Base-by-base conservation (phyloP, 2,113 vertebrate genomes). In the Cyrtonyx montezumae region DNA sequence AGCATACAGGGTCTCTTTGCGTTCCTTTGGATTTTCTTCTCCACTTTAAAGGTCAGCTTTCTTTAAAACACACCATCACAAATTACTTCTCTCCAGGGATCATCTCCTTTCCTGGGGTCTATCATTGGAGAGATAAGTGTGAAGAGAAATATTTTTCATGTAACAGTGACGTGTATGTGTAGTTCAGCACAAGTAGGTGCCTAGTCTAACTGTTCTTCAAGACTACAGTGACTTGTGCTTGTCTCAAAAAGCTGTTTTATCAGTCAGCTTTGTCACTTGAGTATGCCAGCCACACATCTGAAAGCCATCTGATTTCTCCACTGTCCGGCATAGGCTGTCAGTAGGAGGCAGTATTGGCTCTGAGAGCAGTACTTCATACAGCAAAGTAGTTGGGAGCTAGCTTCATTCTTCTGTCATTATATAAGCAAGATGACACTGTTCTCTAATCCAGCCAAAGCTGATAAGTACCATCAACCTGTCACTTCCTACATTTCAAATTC, bases 401-500 rank as follows among this genome's bases (percentile, higher is more conserved):
- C 97, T 98, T 98, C 97, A 97, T 98, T 98, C 98, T 98, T 97
- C 97, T 98, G 97, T 98, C 98, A 98, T 98, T 98, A 98, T 98
- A 97, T 95, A 98, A 98, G 97, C 97, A 97, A 97, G 98, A 98
- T 98, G 98, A 98, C 98, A 97, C 97, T 98, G 97, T 97, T 98
- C 98, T 98, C 98, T 98, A 98, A 98, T 98, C 98, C 98, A 97
- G 97, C 96, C 97, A 98, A 98, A 98, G 98, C 98, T 98, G 98
- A 98, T 98, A 98, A 98, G 98, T 98, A 98, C 98, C 98, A 98
- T 98, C 98, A 98, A 98, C 98, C 98, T 98, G 97, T 98, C 98
- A 98, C 98, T 98, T 98, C 97, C 98, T 98, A 98, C 98, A 98
- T 98, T 98, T 98, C 98, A 98, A 98, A 98, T 98, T 98, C 98